Conservation (phyloP, 2,888 invertebrate genomes). For the Campoletis raptor region DNA sequence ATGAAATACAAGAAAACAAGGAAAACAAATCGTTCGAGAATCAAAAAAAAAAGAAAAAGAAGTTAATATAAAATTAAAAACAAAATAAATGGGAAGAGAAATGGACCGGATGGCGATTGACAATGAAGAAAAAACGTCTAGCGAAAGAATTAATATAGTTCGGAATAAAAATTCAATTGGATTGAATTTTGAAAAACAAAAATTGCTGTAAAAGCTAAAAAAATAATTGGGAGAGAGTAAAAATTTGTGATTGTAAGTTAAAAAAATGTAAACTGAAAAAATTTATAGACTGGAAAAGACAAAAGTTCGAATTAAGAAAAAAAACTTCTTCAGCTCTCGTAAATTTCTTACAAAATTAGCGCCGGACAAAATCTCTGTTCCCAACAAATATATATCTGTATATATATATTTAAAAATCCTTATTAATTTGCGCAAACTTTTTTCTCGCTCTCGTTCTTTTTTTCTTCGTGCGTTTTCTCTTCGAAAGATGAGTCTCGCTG, state of each 20-base stretch:
- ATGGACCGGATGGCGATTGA: not conserved
- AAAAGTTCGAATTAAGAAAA: not conserved
- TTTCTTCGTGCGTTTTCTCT: conserved; percentile 15
- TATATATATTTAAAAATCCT: not conserved
- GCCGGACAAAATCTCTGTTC: not conserved
- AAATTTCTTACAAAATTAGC: conserved; percentile 25
- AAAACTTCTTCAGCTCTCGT: not conserved
- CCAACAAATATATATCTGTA: conserved; percentile 16
- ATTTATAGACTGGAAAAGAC: not conserved
- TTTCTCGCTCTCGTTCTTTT: not conserved
- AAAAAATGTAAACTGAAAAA: not conserved
- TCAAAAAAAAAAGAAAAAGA: not conserved
- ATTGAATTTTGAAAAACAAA: not conserved
- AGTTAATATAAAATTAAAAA: not conserved
- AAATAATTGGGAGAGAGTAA: not conserved
- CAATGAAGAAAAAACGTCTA: conserved; percentile 3
- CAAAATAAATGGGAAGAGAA: not conserved
- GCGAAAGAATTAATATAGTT: not conserved
- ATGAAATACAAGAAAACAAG: not conserved
- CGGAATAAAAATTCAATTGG: not conserved
- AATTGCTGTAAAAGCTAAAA: not conserved
- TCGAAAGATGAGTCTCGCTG: conserved; percentile 21
- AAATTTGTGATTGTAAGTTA: not conserved
- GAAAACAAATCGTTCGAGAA: not conserved
- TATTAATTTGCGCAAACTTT: conserved; percentile 6